Evolutionary conservation across 1,140 invertebrate genomes (phyloP), one percentile per base, ranked within the genome.

Genomic region (Armadillidium nasatum): DNA sequence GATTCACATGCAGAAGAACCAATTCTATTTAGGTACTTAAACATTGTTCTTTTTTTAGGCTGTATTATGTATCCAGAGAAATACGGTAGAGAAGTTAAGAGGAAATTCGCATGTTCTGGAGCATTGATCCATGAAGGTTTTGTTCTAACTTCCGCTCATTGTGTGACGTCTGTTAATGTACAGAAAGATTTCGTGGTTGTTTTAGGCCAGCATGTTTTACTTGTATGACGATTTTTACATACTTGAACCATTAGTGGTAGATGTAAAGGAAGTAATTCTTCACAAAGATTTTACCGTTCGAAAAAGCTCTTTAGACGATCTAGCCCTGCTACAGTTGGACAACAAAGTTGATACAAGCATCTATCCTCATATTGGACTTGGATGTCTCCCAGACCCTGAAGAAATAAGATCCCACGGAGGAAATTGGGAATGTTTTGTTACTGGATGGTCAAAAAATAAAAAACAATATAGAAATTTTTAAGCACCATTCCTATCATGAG

Each of bases 181-280:
- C 50, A 19, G 11, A 60, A 60, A 15, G 50, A 60, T 60, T 60
- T 60, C 7, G 50, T 60, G 50, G 50, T 60, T 60, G 50, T 60
- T 60, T 60, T 60, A 7, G 50, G 50, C 1, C 50, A 60, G 19
- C 50, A 60, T 7, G 50, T n/a, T n/a, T n/a, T n/a, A 60, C 50
- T 60, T 60, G 50, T 13, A 19, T 4, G 50, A 60, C 7, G 50
- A 60, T 15, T 13, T 4, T 60, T 60, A 60, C 50, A 60, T 60
- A 15, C 19, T 60, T 15, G 50, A 60, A 60, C 50, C 50, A 15
- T 19, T 60, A 15, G 50, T 60, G 7, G 19, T 60, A 7, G 50
- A 60, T 60, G 50, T 60, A 19, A 60, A 60, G 50, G 50, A 60
- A 60, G 50, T 60, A 13, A 60, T 60, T 60, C 11, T 60, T 60